Base-by-base conservation (phyloP, 2,888 invertebrate species). In the Acanthopleura granulata region DNA sequence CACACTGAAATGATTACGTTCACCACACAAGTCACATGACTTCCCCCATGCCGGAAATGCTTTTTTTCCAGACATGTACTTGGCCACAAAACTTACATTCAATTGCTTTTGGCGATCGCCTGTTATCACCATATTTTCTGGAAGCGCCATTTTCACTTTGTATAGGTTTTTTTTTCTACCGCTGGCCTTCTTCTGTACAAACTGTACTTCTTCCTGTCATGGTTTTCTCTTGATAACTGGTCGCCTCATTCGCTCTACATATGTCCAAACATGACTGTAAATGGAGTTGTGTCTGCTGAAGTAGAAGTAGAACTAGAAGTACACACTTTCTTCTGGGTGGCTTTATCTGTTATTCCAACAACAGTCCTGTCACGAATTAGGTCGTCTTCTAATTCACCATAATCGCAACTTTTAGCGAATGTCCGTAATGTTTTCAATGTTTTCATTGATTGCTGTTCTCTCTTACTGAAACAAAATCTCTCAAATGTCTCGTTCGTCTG, bases 361-460 rank as follows among this genome's bases (percentile, higher is more conserved):
- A 79, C 79, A 22, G 78, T 77, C 29, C 77, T 73, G 62, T 77
- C 78, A 40, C 75, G n/a, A 25, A 79, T 81, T 40, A 78, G 49
- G 30, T 80, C 75, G 57, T 76, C 74, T 22, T 74, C 40, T 12
- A 78, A 49, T 18, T n/a, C 69, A n/a, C 74, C 62, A 57, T 78
- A 79, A 40, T 77, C 75, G 62, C 79, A 79, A 16, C 74, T 76
- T 71, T 51, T 72, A 0, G 75, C 73, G 18, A 77, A 30, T 18
- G 70, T 73, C 71, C 76, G 30, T 16, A 77, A 51, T 11, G 49
- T n/a, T n/a, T n/a, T n/a, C n/a, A n/a, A n/a, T n/a, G n/a, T n/a
- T n/a, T n/a, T n/a, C n/a, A n/a, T n/a, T 61, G 57, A 62, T 71
- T 75, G 72, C 69, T 78, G 75, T 27, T 73, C 62, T 62, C 76